Evolutionary conservation across 2,888 invertebrate genomes (phyloP), one percentile per base, ranked within the genome.

Genomic region (Harpagoxenus sublaevis): DNA sequence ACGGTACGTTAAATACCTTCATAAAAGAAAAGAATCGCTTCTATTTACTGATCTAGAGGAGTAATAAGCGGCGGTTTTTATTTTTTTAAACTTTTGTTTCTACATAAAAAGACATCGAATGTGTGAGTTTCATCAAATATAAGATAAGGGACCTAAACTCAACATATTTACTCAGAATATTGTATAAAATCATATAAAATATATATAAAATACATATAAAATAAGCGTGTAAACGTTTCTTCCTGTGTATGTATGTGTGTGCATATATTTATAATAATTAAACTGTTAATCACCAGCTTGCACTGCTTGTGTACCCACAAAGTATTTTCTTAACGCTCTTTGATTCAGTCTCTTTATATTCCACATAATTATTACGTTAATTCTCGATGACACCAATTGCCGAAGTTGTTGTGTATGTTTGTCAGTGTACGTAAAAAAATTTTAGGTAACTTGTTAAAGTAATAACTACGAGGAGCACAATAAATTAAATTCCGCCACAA

Each of bases 271-370:
- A 53, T 23, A 89, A 92, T 96, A n/a, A 53, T 23, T 23, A 23
- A 23, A 10, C 15, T 68, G 31, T 45, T 84, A 45, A 77, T 82
- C 89, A 89, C 89, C 89, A n/a, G 89, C 84, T 89, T 89, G 89
- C 3, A 75, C 96, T 94, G 95, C 95, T 95, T 97, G 97, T 15
- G 97, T 92, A 9, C 97, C 96, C 94, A 96, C 94, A 1, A 97
- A 97, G 90, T 96, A 95, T 86, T 95, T 96, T 18, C 89, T 91
- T 4, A 97, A 93, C 42, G 95, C 88, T 85, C 94, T 95, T 94
- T 96, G 95, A 91, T 96, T 96, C 42, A 95, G 86, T 92, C 94
- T 95, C n/a, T 96, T 93, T 81, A 96, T 51, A 68, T 93, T 93
- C 81, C 94, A 88, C 93, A 93, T 92, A 35, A 53, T 90, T 55